Base-by-base conservation (phyloP, 2,113 vertebrate species). In the Sarotherodon lohbergeri region DNA sequence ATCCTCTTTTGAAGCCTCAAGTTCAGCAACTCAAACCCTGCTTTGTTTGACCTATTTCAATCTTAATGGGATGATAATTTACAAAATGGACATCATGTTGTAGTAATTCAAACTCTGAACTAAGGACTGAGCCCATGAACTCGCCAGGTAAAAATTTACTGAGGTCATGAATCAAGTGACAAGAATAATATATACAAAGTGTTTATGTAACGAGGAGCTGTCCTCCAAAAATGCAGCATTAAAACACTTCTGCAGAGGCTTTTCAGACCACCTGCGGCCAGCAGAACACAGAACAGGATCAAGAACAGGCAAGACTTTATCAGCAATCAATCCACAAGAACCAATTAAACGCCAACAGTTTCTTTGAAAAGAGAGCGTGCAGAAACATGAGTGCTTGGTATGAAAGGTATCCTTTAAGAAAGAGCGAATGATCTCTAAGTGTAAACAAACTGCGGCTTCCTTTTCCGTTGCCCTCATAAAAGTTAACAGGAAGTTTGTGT, bases 281-380 rank as follows among this genome's bases (percentile, higher is more conserved):
- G 14, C 71, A 48, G 4, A 68, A 68, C 14, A 7, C 9, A 73
- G 8, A 73, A 11, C 5, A 73, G 41, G 22, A 48, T 48, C 41
- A 66, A 66, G 61, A 66, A 39, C 61, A 66, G 34, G 71, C 43
- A 76, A 48, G 14, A 76, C 71, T 76, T 76, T 8, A 76, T 48
- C 16, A 48, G 41, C 9, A 76, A 48, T 48, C 9, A 48, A 48
- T 19, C 68, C 24, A 48, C 24, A 29, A 76, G 14, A 1, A 19
- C 41, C 1, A 19, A 52, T 52, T 19, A 52, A 52, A 52, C 8
- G 14, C 43, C 39, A 29, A 76, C 14, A 19, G 6, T 76, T 3
- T 16, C 68, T 27, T 73, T 46, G 68, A 73, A 43, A 73, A 27
- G 68, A 3, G 5, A 46, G 46, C 5, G 24, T 46, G 41, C 22